Conservation (phyloP, 2,797 vertebrate species). For the Apodemus agrarius region DNA sequence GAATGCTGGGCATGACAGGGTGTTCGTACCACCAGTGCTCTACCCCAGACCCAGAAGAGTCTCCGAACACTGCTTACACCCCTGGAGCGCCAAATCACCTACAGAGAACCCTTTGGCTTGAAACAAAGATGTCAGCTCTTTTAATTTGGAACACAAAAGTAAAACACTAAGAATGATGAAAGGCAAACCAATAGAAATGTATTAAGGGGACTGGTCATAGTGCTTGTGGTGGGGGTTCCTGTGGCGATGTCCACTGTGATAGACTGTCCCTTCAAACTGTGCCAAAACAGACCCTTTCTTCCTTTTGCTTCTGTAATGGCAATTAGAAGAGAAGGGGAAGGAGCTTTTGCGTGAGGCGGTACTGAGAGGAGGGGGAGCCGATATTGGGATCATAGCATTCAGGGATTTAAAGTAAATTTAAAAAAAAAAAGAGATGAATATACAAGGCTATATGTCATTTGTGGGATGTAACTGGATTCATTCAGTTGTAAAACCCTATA, state of each 20-base stretch:
- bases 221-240: not conserved
- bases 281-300: not conserved
- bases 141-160: conserved; percentile 43
- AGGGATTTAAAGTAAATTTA: not conserved
- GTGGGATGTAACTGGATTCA: not conserved
- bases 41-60: not conserved
- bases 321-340: not conserved
- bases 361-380: not conserved
- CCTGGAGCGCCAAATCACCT: not conserved
- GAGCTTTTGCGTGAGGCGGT: not conserved
- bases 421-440: not conserved
- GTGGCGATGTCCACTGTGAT: not conserved
- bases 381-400: not conserved
- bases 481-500: conserved; percentile 15
- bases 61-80: conserved; percentile 13
- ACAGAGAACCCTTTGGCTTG: conserved; percentile 28
- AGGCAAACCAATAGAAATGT: conserved; percentile 15
- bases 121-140: conserved; percentile 33
- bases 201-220: conserved; percentile 11
- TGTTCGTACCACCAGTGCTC: not conserved
- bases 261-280: not conserved
- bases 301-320: not conserved
- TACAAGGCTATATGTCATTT: not conserved
- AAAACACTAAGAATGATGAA: conserved; percentile 8
- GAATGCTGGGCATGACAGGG: not conserved